phyloP scores from a whole-genome alignment of 1,140 invertebrate genomes.

The Danaus plexippus region DNA sequence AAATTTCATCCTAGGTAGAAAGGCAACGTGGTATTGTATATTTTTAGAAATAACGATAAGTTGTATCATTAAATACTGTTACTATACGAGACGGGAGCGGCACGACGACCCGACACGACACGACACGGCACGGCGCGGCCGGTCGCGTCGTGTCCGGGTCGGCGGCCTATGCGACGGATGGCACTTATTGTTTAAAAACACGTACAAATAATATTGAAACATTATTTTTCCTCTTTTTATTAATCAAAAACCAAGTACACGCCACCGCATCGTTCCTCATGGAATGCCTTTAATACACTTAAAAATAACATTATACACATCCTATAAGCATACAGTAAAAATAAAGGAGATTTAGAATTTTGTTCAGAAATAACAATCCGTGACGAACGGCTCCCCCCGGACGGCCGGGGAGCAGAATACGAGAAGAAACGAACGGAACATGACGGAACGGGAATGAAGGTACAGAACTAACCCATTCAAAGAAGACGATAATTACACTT shows the following conservation, averaged over 20 bases:
- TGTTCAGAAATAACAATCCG: slow-evolving; percentile 39
- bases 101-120: slow-evolving; percentile 5
- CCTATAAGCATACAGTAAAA: slow-evolving; percentile 53
- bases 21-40: slow-evolving; percentile 70
- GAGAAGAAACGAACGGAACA: slow-evolving; percentile 13
- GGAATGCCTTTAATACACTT: slow-evolving; percentile 69
- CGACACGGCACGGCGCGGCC: neutral
- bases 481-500: slow-evolving; percentile 42
- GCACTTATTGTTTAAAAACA: slow-evolving; percentile 51
- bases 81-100: slow-evolving; percentile 10
- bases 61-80: slow-evolving; percentile 41
- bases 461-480: slow-evolving; percentile 16
- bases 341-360: slow-evolving; percentile 42
- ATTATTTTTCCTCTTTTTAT: slow-evolving; percentile 38
- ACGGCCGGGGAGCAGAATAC: slow-evolving; percentile 15
- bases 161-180: slow-evolving; percentile 42
- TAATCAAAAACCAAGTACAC: slow-evolving; percentile 44
- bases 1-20: slow-evolving; percentile 64
- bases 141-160: slow-evolving; percentile 4
- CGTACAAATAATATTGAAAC: slow-evolving; percentile 38
- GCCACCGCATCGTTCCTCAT: slow-evolving; percentile 65
- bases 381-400: slow-evolving; percentile 3
- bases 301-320: slow-evolving; percentile 61
- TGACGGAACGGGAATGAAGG: slow-evolving; percentile 28
- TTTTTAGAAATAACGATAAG: slow-evolving; percentile 55